These are phyloP conservation scores for Tichodroma muraria DNA, from an alignment of 2,113 vertebrate genomes.

Conservation along the genomic window DNA sequence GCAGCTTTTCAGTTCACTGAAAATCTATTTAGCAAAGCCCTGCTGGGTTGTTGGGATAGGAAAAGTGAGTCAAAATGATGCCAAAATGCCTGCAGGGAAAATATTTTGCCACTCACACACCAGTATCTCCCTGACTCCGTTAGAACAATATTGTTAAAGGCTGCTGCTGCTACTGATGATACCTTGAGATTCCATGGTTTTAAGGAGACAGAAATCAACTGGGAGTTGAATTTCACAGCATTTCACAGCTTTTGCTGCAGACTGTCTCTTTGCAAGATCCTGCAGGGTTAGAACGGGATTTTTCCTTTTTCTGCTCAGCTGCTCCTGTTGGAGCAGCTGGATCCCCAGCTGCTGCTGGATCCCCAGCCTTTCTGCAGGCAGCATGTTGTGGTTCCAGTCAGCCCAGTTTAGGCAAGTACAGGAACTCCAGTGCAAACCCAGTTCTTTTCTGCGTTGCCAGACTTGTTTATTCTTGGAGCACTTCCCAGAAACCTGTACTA, in stretches of 20 bases:
- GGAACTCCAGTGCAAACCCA: background rate
- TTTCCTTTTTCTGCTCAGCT: background rate
- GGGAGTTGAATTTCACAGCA: background rate
- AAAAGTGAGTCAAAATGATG: background rate
- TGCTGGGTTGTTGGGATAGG: background rate
- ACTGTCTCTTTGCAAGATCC: background rate
- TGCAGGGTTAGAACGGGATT: background rate
- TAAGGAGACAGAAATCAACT: background rate
- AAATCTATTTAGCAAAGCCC: background rate
- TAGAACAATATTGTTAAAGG: background rate
- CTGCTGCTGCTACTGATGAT: background rate
- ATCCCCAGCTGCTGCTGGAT: background rate
- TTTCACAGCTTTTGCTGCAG: background rate
- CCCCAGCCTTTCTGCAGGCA: background rate
- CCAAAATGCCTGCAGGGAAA: background rate
- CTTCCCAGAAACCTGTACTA: background rate
- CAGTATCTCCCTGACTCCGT: background rate
- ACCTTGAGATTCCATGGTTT: background rate
- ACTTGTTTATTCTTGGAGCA: background rate
- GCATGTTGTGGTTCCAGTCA: no score
- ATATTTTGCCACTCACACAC: background rate
- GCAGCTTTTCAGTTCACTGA: background rate
- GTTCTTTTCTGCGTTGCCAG: background rate
- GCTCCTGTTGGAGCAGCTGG: no score
- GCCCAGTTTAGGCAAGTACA: background rate